Evolutionary conservation across 2,888 invertebrate genomes (phyloP), one percentile per base, ranked within the genome.

Genomic region (Scaptomyza flava): DNA sequence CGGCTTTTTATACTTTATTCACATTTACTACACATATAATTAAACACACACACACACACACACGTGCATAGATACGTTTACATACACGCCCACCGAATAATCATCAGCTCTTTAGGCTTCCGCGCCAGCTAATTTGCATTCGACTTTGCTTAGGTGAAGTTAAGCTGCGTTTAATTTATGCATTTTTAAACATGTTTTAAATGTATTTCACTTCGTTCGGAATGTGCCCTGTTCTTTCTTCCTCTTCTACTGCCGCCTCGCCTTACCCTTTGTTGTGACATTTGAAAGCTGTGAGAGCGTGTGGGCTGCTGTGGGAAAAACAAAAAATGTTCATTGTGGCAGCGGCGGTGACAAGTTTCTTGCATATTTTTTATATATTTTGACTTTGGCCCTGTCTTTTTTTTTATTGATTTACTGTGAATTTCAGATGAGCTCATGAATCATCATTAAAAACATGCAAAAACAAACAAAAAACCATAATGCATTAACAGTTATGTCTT

Each of bases 131-230:
- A 68, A 78, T 86, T 81, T 86, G 69, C 87, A 81, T 87, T 77
- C 73, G 68, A 56, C 61, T 81, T 68, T 59, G 80, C 68, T 62
- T 62, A 60, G 71, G 54, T 51, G 62, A 61, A 61, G 51, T 43
- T 75, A 45, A 68, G 68, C 66, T 65, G 63, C 58, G 54, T 63
- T 84, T 83, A 84, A 82, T 81, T 81, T 82, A 82, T 84, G 82
- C 79, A 79, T 75, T 73, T 84, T 77, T 68, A 77, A 84, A 79
- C 82, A 79, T 81, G 81, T 77, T 82, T 72, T 47, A 79, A 62
- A 64, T 60, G 57, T 72, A 53, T 68, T 53, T 51, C 43, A 54
- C 50, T 50, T 52, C 43, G 52, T 30, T 36, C 11, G 43, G 34
- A 31, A 50, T 45, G 34, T 34, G 53, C 30, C 30, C 43, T 43